Evolutionary conservation across 2,113 vertebrate genomes (phyloP), one percentile per base, ranked within the genome.

Genomic region (Apteryx mantelli): DNA sequence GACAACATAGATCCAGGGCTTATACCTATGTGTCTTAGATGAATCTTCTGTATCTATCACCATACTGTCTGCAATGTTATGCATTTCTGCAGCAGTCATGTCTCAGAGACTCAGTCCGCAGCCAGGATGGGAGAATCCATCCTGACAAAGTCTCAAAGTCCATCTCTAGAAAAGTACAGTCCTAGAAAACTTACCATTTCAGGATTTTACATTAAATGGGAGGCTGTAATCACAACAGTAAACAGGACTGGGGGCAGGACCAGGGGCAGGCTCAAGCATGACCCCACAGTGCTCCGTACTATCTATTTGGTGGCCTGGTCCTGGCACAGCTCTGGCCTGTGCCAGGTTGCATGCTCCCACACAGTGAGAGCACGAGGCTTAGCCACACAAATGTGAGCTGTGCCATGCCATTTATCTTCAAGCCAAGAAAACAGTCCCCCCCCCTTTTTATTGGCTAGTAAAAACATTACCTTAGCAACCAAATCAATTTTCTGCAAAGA

Each of bases 401-500:
- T 64, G 66, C 38, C 55, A 30, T 8, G 16, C 3, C 7, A 16
- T 83, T 88, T 55, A 38, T 88, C 34, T 44, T 22, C 9, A 34
- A 86, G 40, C 30, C 82, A 81, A 70, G 64, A 81, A 94, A 69
- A 66, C 22, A 86, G 34, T 42, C n/a, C 15, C 11, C 81, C 13
- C 52, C 10, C 7, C 56, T 42, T 89, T 89, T 93, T 34, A 36
- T 75, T 73, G 58, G 81, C 61, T n/a, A 26, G 32, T 75, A 66
- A 46, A 34, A 84, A 78, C 74, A 79, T 84, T 82, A 87, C 52
- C 52, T 92, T 87, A 84, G 77, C 65, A 95, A 75, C 9, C 63
- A 5, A 71, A 79, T 56, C 46, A 76, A 56, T 91, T 86, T 90
- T 76, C 46, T 92, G 34, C 81, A 79, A 48, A 26, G 8, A 38